A percentile compares a stretch with the other conserved stretches of the same genome.
Evolutionary conservation across 2,888 invertebrate genomes (phyloP).

Genomic region (Julus scandinavius): DNA sequence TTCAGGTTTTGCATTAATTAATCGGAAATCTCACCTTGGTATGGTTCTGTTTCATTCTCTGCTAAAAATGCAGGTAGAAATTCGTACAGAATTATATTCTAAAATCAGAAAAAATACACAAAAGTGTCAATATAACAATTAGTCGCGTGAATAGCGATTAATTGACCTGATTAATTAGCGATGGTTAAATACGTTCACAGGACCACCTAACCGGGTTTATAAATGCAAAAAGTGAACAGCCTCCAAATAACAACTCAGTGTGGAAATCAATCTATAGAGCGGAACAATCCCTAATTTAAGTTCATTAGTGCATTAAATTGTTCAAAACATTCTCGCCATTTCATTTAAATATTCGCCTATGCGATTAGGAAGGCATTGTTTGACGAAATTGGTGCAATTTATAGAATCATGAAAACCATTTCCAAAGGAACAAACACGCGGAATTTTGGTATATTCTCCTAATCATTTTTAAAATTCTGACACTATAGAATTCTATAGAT

Average conservation of each 20-base stretch:
- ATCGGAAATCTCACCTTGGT: slow-evolving; percentile 47
- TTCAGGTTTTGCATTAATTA: slow-evolving; percentile 48
- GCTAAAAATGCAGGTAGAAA: slow-evolving; percentile 92
- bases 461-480: too few species aligned
- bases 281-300: not conserved
- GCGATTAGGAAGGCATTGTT: too few species aligned
- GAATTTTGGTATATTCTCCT: too few species aligned
- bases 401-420: too few species aligned
- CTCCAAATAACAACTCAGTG: not conserved
- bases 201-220: not conserved
- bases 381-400: too few species aligned
- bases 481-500: too few species aligned
- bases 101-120: slow-evolving; percentile 59
- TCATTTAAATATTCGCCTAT: too few species aligned
- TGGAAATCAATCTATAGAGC: not conserved
- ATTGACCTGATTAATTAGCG: slow-evolving; percentile 43
- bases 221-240: not conserved
- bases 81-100: slow-evolving; percentile 96
- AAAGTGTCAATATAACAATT: not conserved
- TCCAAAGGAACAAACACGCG: too few species aligned
- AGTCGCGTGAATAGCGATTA: not conserved
- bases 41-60: slow-evolving; percentile 63
- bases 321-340: too few species aligned
- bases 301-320: not conserved
- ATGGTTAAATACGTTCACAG: slow-evolving; percentile 3